A percentile compares a stretch with the other conserved stretches of the same genome.
Conservation (phyloP, 1,140 invertebrate genomes). For the Aethina tumida region DNA sequence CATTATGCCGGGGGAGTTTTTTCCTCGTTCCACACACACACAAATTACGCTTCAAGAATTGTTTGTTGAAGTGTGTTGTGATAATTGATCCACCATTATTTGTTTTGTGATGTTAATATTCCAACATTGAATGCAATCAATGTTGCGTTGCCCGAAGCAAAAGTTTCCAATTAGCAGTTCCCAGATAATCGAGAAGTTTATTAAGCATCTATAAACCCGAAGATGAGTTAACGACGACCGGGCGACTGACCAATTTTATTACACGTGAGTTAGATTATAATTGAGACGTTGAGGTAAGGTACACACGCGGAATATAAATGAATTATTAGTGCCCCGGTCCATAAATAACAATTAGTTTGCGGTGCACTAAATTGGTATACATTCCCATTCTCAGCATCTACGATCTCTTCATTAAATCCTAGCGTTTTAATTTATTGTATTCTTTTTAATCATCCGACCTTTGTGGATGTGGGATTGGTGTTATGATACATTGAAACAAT, state of each 20-base stretch:
- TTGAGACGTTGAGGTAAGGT: conserved; percentile 17
- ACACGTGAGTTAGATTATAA: conserved; percentile 10
- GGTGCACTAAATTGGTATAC: conserved; percentile 20
- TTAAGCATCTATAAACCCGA: conserved; percentile 2
- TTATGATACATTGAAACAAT: too few species aligned
- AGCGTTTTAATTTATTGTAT: conserved; percentile 12
- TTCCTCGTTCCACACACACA: neutral
- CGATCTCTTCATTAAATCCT: conserved; percentile 20
- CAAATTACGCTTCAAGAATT: neutral
- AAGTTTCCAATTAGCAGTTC: neutral
- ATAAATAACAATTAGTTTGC: conserved; percentile 24
- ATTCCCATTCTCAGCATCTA: conserved; percentile 14
- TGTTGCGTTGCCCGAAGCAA: neutral
- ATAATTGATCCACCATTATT: neutral
- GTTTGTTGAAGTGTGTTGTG: neutral
- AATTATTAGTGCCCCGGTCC: conserved; percentile 16
- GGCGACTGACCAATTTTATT: conserved; percentile 8
- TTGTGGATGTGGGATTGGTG: too few species aligned
- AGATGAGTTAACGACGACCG: too few species aligned
- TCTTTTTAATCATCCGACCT: too few species aligned
- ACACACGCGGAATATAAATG: conserved; percentile 17
- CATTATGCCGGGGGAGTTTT: neutral
- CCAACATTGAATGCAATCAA: neutral
- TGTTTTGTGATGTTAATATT: too few species aligned
- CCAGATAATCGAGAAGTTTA: neutral